Evolutionary conservation across 2,888 invertebrate species (phyloP), one percentile per base, ranked within the genome.

Genomic region (Malthinus flaveolus): DNA sequence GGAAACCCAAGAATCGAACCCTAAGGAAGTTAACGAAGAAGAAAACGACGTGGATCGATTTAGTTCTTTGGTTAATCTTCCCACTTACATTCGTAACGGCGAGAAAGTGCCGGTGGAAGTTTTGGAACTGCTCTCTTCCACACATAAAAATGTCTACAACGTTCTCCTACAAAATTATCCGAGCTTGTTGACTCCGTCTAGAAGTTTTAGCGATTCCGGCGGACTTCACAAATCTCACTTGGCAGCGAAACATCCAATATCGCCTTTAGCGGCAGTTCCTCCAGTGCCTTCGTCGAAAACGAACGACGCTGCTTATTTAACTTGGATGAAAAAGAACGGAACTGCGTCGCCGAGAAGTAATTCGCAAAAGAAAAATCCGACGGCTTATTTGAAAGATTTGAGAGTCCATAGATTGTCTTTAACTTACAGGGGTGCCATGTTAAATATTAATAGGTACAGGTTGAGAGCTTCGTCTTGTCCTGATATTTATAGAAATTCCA

Each of bases 381-480:
- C 87, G 1, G 87, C 89, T 0, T 89, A 88, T 76, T 80, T 91
- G 50, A 87, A 88, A 72, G 90, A 91, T 73, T 75, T 91, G 63
- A 78, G 89, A 56, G 82, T 91, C 63, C 91, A 91, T 70, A 80
- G 91, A 51, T 87, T 90, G 71, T 91, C 91, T 42, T 80, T 93
- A 51, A 92, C 92, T 1, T 92, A 93, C 72, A 82, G 93, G 61
- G 92, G 92, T 13, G 93, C 93, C 1, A 92, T 93, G 90, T 79
- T 93, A 56, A 91, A 92, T 75, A 90, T 93, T 69, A 90, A 87
- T 71, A 80, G 91, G 47, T 92, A 92, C 77, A 82, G 91, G 45
- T 81, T 93, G 48, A 81, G 91, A 62, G 93, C 94, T 0, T 92
- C 91, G 8, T 94, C 94, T 56, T 95, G 95, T 73, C 95, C 95